Evolutionary conservation across 2,113 vertebrate genomes (phyloP), one percentile per base, ranked within the genome.

Genomic region (Siphamia tubifer): DNA sequence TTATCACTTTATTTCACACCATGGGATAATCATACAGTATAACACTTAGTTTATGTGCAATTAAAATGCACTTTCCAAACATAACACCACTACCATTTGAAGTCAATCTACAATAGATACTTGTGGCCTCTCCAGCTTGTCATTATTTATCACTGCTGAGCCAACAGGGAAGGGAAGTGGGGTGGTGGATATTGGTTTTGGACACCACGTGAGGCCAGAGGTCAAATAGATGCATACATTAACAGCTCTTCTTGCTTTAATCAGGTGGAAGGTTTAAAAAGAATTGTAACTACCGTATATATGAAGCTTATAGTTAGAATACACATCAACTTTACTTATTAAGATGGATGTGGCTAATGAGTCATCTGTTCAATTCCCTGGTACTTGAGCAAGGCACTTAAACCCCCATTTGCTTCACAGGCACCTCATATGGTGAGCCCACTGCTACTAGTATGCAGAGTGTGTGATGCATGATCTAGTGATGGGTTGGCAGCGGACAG

Each of bases 171-270:
- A 10, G 23, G 11, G 47, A 11, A 36, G 10, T 0, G 11, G 45
- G 55, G 28, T 67, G 82, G 75, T 55, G 23, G 68, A 21, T 83
- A 77, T 83, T 77, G 84, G 74, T 57, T 79, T 71, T 78, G 39
- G 60, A 79, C 24, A 32, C 39, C n/a, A 48, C 27, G 60, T 25
- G 20, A 38, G 38, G 28, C 38, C 48, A 66, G 35, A 25, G 78
- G 77, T 89, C 82, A 87, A 71, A 20, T 21, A 75, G 63, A 68
- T 68, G 60, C 72, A 62, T 6, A 27, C 32, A 62, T 49, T 68
- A 76, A 51, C 62, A 21, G 61, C 62, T 66, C 35, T 2, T 9
- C 9, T 25, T 25, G 42, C 20, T 77, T 77, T 70, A 69, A 73
- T 73, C 57, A 53, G 49, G 28, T 23, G 17, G 17, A 44, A n/a